Percentiles rank a stretch among this genome's conserved stretches.
These are phyloP conservation scores for Trisateles emortualis DNA, from an alignment of 2,888 invertebrate genomes.

Conservation along the genomic window DNA sequence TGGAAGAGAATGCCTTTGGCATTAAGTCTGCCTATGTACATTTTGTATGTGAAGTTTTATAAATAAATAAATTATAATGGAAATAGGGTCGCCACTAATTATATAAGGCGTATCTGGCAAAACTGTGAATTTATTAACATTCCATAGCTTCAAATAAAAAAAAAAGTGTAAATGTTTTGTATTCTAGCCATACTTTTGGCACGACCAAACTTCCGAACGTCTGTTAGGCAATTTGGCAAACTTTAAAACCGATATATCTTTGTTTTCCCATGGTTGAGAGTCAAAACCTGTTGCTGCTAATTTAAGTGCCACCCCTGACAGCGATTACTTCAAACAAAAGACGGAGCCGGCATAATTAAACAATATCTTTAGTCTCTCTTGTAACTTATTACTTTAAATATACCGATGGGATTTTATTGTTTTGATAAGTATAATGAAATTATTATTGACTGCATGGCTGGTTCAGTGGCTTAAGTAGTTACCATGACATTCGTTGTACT, in stretches of 20 bases:
- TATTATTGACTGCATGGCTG: too few species aligned
- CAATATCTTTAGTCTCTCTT: not conserved
- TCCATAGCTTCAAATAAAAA: too few species aligned
- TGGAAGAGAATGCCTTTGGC: too few species aligned
- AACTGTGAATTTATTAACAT: too few species aligned
- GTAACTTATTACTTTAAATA: not conserved
- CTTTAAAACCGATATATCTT: constrained; percentile 37
- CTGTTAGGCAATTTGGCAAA: constrained; percentile 31
- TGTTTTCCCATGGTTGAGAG: constrained; percentile 8
- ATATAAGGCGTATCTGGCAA: too few species aligned
- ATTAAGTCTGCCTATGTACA: too few species aligned
- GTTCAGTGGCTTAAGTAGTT: too few species aligned
- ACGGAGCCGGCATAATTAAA: constrained; percentile 2
- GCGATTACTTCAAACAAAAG: constrained; percentile 4
- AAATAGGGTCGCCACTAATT: too few species aligned
- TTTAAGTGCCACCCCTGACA: not conserved
- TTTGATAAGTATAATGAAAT: not conserved
- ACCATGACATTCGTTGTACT: too few species aligned
- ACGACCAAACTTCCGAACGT: constrained; percentile 15
- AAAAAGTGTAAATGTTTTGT: not conserved
- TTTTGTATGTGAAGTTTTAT: too few species aligned
- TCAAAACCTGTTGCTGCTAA: constrained; percentile 28
- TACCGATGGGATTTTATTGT: not conserved
- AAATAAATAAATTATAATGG: too few species aligned
- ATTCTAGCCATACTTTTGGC: constrained; percentile 22